Percentiles rank a stretch among this genome's conserved stretches.
Evolutionary conservation across 2,113 vertebrate species (phyloP).

Genomic region (Antechinus stuartii): DNA sequence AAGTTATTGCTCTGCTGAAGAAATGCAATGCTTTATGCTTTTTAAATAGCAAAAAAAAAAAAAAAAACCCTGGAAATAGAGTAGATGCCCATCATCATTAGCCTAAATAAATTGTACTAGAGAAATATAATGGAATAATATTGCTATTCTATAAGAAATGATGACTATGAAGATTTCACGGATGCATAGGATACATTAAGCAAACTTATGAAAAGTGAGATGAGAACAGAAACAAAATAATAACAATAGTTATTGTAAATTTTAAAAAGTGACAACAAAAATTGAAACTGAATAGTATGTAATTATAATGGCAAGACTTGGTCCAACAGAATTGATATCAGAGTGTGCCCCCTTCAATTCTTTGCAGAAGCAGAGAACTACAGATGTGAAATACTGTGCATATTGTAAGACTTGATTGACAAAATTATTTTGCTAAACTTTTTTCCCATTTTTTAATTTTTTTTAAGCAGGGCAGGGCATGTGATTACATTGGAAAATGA

Average conservation of each 20-base stretch:
- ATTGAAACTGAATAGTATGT: not conserved
- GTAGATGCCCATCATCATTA: not conserved
- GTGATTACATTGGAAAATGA: not conserved
- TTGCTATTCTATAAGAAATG: not conserved
- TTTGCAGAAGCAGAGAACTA: not conserved
- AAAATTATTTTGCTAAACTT: not conserved
- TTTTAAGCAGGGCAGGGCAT: not conserved
- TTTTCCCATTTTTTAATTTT: not conserved
- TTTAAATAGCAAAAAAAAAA: not conserved
- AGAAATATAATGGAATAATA: not conserved
- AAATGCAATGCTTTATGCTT: not conserved
- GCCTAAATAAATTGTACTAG: not conserved
- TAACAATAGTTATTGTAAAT: not conserved
- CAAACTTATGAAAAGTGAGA: not conserved
- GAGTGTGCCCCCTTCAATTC: not conserved
- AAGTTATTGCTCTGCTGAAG: slow-evolving; percentile 20
- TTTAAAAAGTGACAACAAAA: not conserved
- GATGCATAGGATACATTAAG: not conserved
- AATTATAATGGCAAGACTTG: not conserved
- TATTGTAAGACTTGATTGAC: not conserved
- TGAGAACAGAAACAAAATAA: not conserved
- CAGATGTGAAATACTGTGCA: not conserved
- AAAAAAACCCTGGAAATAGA: not conserved
- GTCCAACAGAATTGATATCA: not conserved
- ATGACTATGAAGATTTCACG: not conserved